Conservation (phyloP, 2,888 invertebrate species). For the Orthosia cruda region DNA sequence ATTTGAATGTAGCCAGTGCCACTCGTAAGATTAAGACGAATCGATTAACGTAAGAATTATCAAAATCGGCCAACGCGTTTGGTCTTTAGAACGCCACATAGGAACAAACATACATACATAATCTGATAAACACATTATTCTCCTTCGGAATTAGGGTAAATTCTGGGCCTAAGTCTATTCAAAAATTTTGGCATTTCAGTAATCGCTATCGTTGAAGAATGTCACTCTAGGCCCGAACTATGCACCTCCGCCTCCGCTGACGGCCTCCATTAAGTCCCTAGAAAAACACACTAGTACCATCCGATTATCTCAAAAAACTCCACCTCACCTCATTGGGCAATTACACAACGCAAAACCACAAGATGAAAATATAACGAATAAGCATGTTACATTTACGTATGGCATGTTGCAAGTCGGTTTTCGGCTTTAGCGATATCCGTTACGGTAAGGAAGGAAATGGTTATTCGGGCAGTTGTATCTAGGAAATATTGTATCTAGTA, state of each 20-base stretch:
- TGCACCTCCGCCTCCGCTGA: neutral
- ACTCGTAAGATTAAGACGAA: too few relatives aligned
- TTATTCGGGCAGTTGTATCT: constrained; percentile 6
- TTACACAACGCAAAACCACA: neutral
- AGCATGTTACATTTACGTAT: constrained; percentile 13
- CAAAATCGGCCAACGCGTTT: too few relatives aligned
- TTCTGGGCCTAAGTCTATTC: too few relatives aligned
- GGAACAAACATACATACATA: too few relatives aligned
- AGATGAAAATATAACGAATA: constrained; percentile 19
- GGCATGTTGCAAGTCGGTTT: constrained; percentile 25
- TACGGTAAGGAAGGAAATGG: constrained; percentile 31
- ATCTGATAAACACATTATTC: too few relatives aligned
- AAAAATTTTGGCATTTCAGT: too few relatives aligned
- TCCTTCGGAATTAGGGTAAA: too few relatives aligned
- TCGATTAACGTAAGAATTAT: too few relatives aligned
- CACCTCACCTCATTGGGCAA: constrained; percentile 16
- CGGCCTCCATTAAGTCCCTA: neutral
- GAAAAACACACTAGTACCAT: constrained; percentile 7
- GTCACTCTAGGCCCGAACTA: neutral
- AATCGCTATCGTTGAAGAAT: too few relatives aligned
- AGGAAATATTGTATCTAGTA: neutral
- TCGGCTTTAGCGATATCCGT: neutral
- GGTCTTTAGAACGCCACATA: too few relatives aligned
- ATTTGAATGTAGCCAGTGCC: too few relatives aligned
- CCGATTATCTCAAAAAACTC: neutral